Evolutionary conservation across 2,797 vertebrate genomes (phyloP), one percentile per base, ranked within the genome.

Genomic region (Remorina albescens): DNA sequence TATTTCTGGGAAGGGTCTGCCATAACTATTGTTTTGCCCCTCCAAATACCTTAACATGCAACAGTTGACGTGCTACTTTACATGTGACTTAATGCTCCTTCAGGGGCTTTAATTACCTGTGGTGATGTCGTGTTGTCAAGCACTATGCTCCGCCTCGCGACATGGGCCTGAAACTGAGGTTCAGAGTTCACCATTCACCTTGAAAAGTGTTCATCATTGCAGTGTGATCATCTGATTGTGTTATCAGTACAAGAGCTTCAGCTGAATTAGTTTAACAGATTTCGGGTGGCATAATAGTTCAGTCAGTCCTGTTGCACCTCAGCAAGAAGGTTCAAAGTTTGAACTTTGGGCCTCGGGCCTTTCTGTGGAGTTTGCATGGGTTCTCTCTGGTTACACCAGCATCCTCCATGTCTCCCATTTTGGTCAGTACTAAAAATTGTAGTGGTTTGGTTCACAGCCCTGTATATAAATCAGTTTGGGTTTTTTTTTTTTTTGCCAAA

Each of bases 11-110:
- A 72, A 82, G 83, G 87, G 78, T 86, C 88, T 57, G 53, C 61
- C 76, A 18, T 76, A 82, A 88, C 69, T 9, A 79, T 81, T 88
- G 76, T 85, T 86, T 84, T 87, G 61, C 46, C 59, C 58, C 57
- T 61, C 25, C 30, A 46, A 82, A 78, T 54, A 68, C 59, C 68
- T 62, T 57, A 67, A 56, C n/a, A n/a, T n/a, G n/a, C n/a, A n/a
- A n/a, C n/a, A n/a, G n/a, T n/a, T n/a, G n/a, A n/a, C 49, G 34
- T 32, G 19, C 50, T 67, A 58, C 68, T 51, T 79, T 71, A 91
- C 84, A 90, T 77, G 6, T 82, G 80, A 90, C 83, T 71, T 60
- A 83, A 83, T 82, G 55, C 62, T 76, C 28, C 30, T 42, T 78
- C 19, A 65, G 11, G 81, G 51, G 67, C 64, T 89, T 73, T 81